Conservation (phyloP, 2,888 invertebrate genomes). For the Perizoma affinitatum region DNA sequence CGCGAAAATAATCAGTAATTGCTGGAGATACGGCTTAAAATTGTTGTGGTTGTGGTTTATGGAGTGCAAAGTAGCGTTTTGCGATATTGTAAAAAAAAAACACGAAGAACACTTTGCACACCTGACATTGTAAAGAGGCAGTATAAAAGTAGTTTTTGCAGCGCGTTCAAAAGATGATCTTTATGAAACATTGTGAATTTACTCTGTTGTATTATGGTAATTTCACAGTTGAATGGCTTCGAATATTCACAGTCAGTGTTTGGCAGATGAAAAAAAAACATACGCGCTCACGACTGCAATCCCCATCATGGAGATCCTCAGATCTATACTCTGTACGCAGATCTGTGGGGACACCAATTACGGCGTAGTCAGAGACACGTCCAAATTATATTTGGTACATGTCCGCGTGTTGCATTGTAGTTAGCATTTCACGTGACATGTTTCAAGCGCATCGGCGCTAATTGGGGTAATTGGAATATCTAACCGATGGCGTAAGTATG, state of each 20-base stretch:
- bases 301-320: too few relatives aligned
- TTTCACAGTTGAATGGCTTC: conserved; percentile 31
- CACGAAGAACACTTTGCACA: conserved; percentile 41
- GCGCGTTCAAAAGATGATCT: conserved; percentile 38
- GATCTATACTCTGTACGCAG: too few relatives aligned
- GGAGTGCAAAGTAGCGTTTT: conserved; percentile 27
- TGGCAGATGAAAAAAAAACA: background rate
- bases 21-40: conserved; percentile 15
- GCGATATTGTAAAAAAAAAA: conserved; percentile 27
- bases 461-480: too few relatives aligned
- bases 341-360: too few relatives aligned
- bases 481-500: too few relatives aligned
- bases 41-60: conserved; percentile 18
- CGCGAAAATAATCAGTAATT: conserved; percentile 14
- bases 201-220: conserved; percentile 27
- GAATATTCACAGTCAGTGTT: conserved; percentile 21
- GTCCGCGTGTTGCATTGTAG: too few relatives aligned
- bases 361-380: too few relatives aligned
- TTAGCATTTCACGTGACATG: too few relatives aligned
- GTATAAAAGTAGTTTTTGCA: conserved; percentile 40
- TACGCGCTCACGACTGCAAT: too few relatives aligned
- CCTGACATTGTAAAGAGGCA: conserved; percentile 43
- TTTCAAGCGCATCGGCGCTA: too few relatives aligned
- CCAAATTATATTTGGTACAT: too few relatives aligned
- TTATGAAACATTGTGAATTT: conserved; percentile 37